phyloP scores from a whole-genome alignment of 2,797 vertebrate genomes.

The Silurus aristotelis region DNA sequence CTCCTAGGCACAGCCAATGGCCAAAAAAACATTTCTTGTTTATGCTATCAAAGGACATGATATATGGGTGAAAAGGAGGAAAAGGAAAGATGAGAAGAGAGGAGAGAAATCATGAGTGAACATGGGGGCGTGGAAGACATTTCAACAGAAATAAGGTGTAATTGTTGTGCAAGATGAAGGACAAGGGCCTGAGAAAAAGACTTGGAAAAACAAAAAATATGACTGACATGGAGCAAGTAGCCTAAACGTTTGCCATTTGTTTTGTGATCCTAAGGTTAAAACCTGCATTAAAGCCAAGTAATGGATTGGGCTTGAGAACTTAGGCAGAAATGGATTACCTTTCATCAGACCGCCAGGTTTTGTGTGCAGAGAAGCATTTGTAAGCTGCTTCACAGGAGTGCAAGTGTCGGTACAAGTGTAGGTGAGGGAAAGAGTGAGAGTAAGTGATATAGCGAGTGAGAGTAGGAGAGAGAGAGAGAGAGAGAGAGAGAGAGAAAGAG shows the following conservation, averaged over 20 bases:
- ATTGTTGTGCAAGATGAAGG: conserved; percentile 34
- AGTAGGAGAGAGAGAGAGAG: conserved; percentile 33
- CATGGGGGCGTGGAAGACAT: neutral
- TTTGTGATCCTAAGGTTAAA: conserved; percentile 44
- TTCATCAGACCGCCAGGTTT: conserved; percentile 54
- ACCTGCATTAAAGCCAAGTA: conserved; percentile 40
- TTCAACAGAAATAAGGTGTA: conserved; percentile 31
- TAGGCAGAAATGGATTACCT: conserved; percentile 52
- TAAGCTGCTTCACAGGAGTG: conserved; percentile 44
- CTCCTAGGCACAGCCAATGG: neutral
- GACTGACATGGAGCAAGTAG: conserved; percentile 13
- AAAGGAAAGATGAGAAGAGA: neutral
- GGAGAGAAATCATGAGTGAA: neutral
- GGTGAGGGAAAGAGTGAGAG: conserved; percentile 29
- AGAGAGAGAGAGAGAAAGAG: conserved; percentile 38
- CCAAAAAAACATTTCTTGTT: conserved; percentile 50
- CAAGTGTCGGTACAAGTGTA: conserved; percentile 49
- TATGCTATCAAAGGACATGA: conserved; percentile 55
- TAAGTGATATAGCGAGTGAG: conserved; percentile 25
- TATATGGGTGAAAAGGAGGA: conserved; percentile 53
- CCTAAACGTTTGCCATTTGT: neutral
- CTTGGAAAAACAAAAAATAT: conserved; percentile 6
- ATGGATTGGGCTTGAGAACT: conserved; percentile 48
- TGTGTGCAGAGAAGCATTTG: conserved; percentile 48
- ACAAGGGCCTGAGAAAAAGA: conserved; percentile 6